Evolutionary conservation across 2,888 invertebrate genomes (phyloP), one percentile per base, ranked within the genome.

Genomic region (Pterostichus niger): DNA sequence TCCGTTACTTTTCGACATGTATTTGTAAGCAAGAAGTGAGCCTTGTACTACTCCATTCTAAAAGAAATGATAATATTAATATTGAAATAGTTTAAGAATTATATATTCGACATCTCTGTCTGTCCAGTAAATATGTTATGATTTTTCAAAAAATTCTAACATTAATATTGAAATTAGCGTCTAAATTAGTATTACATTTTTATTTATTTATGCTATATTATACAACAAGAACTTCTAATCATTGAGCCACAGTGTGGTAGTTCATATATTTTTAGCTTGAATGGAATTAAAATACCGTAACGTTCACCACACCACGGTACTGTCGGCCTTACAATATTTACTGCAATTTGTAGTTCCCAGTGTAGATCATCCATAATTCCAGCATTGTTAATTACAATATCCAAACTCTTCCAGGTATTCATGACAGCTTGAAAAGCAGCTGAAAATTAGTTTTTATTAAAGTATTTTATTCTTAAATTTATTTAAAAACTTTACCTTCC

Each of bases 361-460:
- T 94, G 93, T 85, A 94, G 90, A 87, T 95, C 95, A 88, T 95
- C 94, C 93, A 95, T 94, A 54, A 95, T 93, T 5, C 95, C 96
- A 11, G 96, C 96, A 89, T 96, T 96, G 89, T 96, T 96, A 33
- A 93, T 90, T 3, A 93, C 91, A 83, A 93, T 91, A 85, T 93
- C 92, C 3, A 92, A 86, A 10, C 71, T 86, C 84, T 90, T 90
- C 86, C 90, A 90, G 2, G 85, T 86, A 7, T 87, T 84, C 33
- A 88, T 79, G 2, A 89, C 86, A 13, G 88, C 87, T 68, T 89
- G 89, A 33, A 89, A 90, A 10, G 68, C 17, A 44, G 68, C 68
- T 44, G 17, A 71, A 71, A 71, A 7, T 3, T n/a, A 33, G n/a
- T n/a, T 61, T 61, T 35, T 0, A 35, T 6, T 11, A 33, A 13